Base-by-base conservation (phyloP, 2,888 invertebrate genomes). In the Aleiodes testaceus region DNA sequence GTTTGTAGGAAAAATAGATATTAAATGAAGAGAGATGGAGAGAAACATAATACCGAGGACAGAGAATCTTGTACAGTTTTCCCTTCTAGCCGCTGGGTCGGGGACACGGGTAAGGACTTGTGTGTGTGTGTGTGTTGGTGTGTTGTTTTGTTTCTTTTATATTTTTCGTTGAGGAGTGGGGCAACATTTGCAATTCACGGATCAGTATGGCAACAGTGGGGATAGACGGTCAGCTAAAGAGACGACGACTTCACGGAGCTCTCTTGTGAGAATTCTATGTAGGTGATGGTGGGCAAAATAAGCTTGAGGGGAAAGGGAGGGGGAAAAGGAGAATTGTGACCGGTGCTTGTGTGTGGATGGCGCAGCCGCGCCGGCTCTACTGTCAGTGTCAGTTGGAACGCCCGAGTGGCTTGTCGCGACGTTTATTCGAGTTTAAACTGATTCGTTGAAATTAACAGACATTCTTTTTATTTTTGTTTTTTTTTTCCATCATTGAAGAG, bases 371-470 rank as follows among this genome's bases (percentile, higher is more conserved):
- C 72, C 76, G 75, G 73, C 71, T 63, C 69, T 68, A 76, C 76
- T 79, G 80, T 82, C 84, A 84, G 84, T 84, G 82, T 82, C 81
- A 81, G 80, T 84, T 82, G 79, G 79, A 81, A 78, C 83, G 84
- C 79, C 81, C 81, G 79, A 82, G 80, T 78, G 81, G 78, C 75
- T 80, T 73, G 77, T 76, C 69, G 76, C 79, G 77, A 75, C 69
- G 76, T 44, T 59, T 6, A 11, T 59, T 67, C 55, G 50, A 52
- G 50, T 20, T 64, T 18, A 47, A 36, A 11, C 36, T 16, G 3
- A 14, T 63, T 61, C 49, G 22, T 26, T 16, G 26, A 26, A 26
- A 26, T 5, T 3, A 26, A 65, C 16, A 36, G 1, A 30, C 30
- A 12, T 12, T 55, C 14, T 36, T 16, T 59, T 16, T 59, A n/a